Percentiles rank a stretch among this genome's conserved stretches.
phyloP scores from a whole-genome alignment of 1,140 invertebrate species.

The Heterodera carotae region DNA sequence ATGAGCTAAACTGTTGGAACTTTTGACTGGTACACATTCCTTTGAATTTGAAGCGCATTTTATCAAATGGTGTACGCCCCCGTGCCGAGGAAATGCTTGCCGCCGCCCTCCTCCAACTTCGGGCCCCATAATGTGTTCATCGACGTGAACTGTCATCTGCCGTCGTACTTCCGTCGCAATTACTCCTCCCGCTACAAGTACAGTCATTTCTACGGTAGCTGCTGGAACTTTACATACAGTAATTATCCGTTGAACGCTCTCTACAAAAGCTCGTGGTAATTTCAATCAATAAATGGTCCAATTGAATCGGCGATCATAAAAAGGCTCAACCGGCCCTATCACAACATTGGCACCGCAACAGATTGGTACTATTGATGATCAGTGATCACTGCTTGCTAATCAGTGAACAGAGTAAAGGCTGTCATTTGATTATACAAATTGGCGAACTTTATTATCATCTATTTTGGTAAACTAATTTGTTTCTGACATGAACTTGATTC shows the following conservation, averaged over 20 bases:
- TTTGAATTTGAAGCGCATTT: too few species aligned
- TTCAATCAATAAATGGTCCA: background rate
- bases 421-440: too few species aligned
- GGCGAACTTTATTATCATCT: too few species aligned
- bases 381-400: background rate
- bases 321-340: conserved; percentile 20
- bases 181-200: conserved; percentile 18
- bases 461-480: too few species aligned
- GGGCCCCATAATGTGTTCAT: background rate
- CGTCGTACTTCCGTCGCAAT: conserved; percentile 12
- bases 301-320: background rate
- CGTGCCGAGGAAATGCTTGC: background rate
- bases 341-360: background rate
- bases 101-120: background rate
- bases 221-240: conserved; percentile 20
- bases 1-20: too few species aligned
- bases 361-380: conserved; percentile 25
- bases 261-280: conserved; percentile 30
- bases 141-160: background rate
- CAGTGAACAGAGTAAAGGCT: too few species aligned
- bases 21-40: too few species aligned
- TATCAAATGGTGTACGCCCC: background rate
- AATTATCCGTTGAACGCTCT: conserved; percentile 21
- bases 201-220: conserved; percentile 24
- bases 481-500: too few species aligned